These are phyloP conservation scores for Pagrus major DNA, from an alignment of 2,113 vertebrate species.

Conservation along the genomic window DNA sequence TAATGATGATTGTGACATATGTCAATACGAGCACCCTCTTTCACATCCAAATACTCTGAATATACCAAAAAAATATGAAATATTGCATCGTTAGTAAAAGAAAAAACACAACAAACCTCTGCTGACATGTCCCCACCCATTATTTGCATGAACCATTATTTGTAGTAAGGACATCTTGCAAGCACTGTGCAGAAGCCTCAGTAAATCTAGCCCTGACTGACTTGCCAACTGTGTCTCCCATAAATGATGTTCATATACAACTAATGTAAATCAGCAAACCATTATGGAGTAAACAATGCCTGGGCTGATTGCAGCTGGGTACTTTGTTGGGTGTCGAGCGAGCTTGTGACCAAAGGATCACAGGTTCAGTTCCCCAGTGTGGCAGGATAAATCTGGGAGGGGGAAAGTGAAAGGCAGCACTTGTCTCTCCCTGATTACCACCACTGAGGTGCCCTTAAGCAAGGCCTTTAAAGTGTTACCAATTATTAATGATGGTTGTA, in stretches of 20 bases:
- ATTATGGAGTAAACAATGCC: constrained; percentile 3
- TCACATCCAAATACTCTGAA: too few species aligned
- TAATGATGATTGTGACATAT: too few species aligned
- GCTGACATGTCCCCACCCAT: neutral
- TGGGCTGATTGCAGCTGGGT: neutral
- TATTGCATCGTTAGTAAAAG: neutral
- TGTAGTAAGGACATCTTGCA: neutral
- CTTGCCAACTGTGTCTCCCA: neutral
- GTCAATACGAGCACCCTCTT: too few species aligned
- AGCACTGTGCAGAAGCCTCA: neutral
- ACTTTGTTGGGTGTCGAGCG: neutral
- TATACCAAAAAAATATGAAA: neutral
- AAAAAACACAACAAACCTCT: neutral
- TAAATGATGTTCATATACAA: constrained; percentile 1
- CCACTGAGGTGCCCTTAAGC: too few species aligned
- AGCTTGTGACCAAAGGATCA: too few species aligned
- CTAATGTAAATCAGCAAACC: neutral
- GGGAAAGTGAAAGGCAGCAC: neutral
- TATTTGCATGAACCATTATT: constrained; percentile 8
- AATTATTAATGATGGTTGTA: too few species aligned
- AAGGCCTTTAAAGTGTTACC: too few species aligned
- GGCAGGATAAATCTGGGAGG: too few species aligned
- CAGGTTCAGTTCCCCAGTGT: too few species aligned
- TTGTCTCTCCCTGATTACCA: too few species aligned
- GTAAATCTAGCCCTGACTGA: constrained; percentile 3